These are phyloP conservation scores for Stegostoma tigrinum DNA, from an alignment of 2,113 vertebrate species.

Conservation along the genomic window DNA sequence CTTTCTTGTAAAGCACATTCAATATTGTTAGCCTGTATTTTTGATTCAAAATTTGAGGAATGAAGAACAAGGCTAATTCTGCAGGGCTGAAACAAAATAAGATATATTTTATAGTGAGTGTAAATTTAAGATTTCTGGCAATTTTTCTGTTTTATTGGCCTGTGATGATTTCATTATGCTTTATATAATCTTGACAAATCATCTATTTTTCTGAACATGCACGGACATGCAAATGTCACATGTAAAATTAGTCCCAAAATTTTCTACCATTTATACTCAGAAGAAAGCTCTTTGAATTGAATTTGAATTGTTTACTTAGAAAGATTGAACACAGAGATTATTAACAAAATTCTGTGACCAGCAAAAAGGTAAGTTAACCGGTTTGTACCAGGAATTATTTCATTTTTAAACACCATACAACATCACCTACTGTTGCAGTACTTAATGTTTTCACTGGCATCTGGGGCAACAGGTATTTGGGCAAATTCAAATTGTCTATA, in stretches of 20 bases:
- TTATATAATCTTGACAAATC: neutral
- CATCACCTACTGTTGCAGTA: neutral
- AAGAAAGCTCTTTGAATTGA: neutral
- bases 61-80: neutral
- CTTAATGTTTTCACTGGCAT: neutral
- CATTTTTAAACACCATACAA: neutral
- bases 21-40: neutral
- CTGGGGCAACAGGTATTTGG: neutral
- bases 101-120: neutral
- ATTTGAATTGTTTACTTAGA: neutral
- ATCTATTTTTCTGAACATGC: neutral
- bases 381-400: neutral
- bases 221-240: neutral
- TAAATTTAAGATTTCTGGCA: neutral
- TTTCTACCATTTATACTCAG: neutral
- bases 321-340: neutral
- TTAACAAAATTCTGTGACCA: neutral
- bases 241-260: constrained; percentile 4
- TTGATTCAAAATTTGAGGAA: neutral
- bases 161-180: neutral
- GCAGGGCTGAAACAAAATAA: neutral
- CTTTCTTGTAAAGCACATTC: neutral
- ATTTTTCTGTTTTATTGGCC: neutral
- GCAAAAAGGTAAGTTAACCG: neutral
- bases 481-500: constrained; percentile 12